Evolutionary conservation across 2,797 vertebrate genomes (phyloP), one percentile per base, ranked within the genome.

Genomic region (Tadarida brasiliensis): DNA sequence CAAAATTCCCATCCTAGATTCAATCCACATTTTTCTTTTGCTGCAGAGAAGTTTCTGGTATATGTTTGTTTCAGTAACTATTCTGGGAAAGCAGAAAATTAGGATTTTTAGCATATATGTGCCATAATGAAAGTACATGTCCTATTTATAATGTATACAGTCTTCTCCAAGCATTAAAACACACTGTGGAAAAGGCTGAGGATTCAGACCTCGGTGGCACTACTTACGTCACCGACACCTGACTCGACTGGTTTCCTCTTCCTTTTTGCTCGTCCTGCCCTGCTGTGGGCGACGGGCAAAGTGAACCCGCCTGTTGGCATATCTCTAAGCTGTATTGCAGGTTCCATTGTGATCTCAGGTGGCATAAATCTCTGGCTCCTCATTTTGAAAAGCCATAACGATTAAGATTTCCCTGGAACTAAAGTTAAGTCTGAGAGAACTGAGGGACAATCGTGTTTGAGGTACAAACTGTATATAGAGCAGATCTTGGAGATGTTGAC

Each of bases 31-130:
- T 95, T 94, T 92, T 49, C 33, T 77, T 85, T 90, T 70, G n/a
- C n/a, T 28, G 51, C n/a, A n/a, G 28, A 96, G 54, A 94, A 70
- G 51, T 92, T 47, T 91, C 33, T 68, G 35, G 14, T 74, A 85
- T 85, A 28, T 68, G 16, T 54, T 67, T 92, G 24, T 77, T 67
- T 91, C 24, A 78, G 70, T 76, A 33, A 67, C 3, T 89, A 26
- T 87, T 76, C 94, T 94, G 94, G 61, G 95, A 97, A 97, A 96
- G 97, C 97, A 97, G 97, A 97, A 96, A 96, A 87, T 57, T 12
- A 57, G 77, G 68, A 59, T 91, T 91, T 94, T 94, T 90, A 26
- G 61, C 35, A 92, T 14, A 19, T 12, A n/a, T 19, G 7, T 56
- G 2, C 10, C 44, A 61, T 26, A n/a, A 68, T 65, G 47, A 56